Evolutionary conservation across 2,888 invertebrate genomes (phyloP).

Genomic region (Dendrolimus pini): DNA sequence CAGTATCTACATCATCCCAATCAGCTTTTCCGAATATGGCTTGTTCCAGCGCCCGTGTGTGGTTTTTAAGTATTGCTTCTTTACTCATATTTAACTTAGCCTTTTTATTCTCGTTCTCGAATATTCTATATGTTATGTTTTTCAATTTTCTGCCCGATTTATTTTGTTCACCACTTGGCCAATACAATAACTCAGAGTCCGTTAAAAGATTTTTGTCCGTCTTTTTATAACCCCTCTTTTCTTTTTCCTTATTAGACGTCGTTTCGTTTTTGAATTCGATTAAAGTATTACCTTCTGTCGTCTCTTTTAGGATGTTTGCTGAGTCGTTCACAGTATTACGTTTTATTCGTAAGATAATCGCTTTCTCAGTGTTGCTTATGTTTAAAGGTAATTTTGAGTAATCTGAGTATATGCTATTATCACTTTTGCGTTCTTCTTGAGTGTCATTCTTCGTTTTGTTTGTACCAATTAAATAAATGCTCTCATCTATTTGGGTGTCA

Average conservation of each 20-base stretch:
- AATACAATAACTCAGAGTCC: conserved; percentile 49
- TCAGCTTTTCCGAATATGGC: conserved; percentile 60
- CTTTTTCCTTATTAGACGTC: conserved; percentile 8
- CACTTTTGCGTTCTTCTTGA: conserved; percentile 27
- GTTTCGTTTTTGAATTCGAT: neutral
- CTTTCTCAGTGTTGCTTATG: conserved; percentile 23
- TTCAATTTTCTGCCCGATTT: conserved; percentile 19
- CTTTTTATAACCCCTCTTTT: conserved; percentile 25
- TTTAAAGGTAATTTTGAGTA: conserved; percentile 23
- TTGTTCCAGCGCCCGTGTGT: conserved; percentile 44
- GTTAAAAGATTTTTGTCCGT: conserved; percentile 29
- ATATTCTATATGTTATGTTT: conserved; percentile 49
- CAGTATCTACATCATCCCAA: conserved; percentile 58
- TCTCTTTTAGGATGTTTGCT: conserved; percentile 3
- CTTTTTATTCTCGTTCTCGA: conserved; percentile 52
- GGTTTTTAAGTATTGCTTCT: conserved; percentile 42
- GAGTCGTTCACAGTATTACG: conserved; percentile 1
- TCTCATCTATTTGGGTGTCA: conserved; percentile 33
- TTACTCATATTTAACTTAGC: conserved; percentile 47
- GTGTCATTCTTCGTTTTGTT: conserved; percentile 36
- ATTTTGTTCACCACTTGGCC: conserved; percentile 39
- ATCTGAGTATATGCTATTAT: conserved; percentile 57
- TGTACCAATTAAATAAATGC: conserved; percentile 34
- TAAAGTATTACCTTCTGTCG: neutral
- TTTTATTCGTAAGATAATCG: conserved; percentile 10